These are phyloP conservation scores for Python bivittatus DNA, from an alignment of 2,113 vertebrate genomes.

Conservation along the genomic window DNA sequence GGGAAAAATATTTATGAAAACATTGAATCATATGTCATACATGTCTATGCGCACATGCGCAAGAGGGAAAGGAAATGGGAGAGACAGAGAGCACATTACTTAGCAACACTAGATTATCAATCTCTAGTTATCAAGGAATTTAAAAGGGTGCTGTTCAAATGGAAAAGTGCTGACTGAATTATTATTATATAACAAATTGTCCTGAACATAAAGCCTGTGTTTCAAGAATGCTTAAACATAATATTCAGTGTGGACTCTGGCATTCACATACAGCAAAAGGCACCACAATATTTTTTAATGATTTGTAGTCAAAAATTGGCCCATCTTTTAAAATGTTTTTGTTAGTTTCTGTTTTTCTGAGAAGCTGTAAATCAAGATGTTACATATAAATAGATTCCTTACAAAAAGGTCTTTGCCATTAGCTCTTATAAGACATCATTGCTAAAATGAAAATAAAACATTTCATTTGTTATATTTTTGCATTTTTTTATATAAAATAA, in stretches of 20 bases:
- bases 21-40: constrained; percentile 44
- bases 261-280: constrained; percentile 98
- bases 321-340: constrained; percentile 85
- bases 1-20: constrained; percentile 49
- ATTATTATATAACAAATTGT: constrained; percentile 48
- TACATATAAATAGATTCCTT: constrained; percentile 99
- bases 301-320: constrained; percentile 99
- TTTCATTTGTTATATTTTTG: constrained; percentile 96
- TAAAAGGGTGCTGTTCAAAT: constrained; percentile 71
- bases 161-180: constrained; percentile 50
- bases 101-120: constrained; percentile 82
- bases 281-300: constrained; percentile 99
- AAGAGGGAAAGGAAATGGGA: neutral
- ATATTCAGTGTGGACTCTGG: constrained; percentile 84
- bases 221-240: constrained; percentile 89
- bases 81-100: constrained; percentile 34
- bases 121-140: constrained; percentile 78
- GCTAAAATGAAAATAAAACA: constrained; percentile 99
- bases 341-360: constrained; percentile 65
- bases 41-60: constrained; percentile 5
- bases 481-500: constrained; percentile 99
- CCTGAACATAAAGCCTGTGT: constrained; percentile 64
- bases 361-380: constrained; percentile 99
- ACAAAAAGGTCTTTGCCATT: constrained; percentile 99
- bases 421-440: constrained; percentile 99